phyloP scores from a whole-genome alignment of 2,888 invertebrate species.

The Odontothrips loti region DNA sequence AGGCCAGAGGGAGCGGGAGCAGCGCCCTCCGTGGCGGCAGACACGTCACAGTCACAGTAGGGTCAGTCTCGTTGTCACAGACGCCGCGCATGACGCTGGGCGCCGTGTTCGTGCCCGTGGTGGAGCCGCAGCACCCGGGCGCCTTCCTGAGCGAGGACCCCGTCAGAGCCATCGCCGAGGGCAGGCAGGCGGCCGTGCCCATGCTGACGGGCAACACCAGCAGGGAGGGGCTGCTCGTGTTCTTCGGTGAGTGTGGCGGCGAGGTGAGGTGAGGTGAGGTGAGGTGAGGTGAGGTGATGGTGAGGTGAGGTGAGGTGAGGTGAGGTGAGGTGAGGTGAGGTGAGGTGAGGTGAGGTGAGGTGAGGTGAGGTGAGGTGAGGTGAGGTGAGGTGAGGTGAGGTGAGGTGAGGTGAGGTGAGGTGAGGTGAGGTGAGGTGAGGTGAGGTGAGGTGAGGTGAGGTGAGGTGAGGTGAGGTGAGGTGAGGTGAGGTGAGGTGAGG shows the following conservation, averaged over 20 bases:
- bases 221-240: not conserved
- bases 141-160: conserved; percentile 5
- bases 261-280: not conserved
- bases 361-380: too few relatives aligned
- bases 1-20: too few relatives aligned
- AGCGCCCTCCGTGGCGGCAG: not conserved
- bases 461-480: too few relatives aligned
- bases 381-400: too few relatives aligned
- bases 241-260: not conserved
- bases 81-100: conserved; percentile 9
- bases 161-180: not conserved
- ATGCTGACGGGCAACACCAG: not conserved
- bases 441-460: too few relatives aligned
- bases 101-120: not conserved
- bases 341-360: too few relatives aligned
- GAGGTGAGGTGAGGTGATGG: not conserved
- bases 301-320: too few relatives aligned
- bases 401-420: too few relatives aligned
- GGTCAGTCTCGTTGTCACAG: not conserved
- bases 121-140: conserved; percentile 4
- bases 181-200: not conserved
- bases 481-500: too few relatives aligned
- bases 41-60: not conserved
- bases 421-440: too few relatives aligned
- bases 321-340: too few relatives aligned